phyloP scores from a whole-genome alignment of 2,888 invertebrate genomes.

The Girardia tigrina region DNA sequence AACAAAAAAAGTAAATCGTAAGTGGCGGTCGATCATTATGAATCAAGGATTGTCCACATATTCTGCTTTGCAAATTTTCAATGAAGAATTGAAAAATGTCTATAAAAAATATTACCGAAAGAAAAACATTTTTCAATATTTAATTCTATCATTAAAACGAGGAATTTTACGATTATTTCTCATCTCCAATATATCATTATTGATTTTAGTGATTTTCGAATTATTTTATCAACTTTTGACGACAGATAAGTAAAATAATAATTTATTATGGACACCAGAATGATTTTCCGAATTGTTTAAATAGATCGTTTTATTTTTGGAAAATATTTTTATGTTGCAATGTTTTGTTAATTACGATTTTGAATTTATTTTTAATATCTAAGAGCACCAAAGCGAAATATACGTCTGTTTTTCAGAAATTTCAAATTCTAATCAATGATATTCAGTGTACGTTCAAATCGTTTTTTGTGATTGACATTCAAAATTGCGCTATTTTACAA shows the following conservation, averaged over 20 bases:
- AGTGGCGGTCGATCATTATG: too few species aligned
- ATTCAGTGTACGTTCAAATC: background rate
- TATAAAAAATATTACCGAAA: background rate
- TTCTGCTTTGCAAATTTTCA: background rate
- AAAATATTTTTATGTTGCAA: background rate
- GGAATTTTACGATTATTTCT: background rate
- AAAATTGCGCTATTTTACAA: too few species aligned
- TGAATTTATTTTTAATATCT: background rate
- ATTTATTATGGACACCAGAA: background rate
- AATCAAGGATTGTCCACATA: background rate
- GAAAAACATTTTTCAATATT: background rate
- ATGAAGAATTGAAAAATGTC: background rate
- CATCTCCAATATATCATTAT: background rate
- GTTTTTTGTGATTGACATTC: too few species aligned
- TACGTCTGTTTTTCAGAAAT: background rate
- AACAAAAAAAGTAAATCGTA: too few species aligned
- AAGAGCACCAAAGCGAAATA: background rate
- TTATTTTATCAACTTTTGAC: conserved; percentile 5
- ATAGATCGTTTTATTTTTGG: conserved; percentile 17
- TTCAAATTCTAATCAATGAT: background rate
- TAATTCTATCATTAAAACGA: background rate
- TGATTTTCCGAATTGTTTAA: background rate
- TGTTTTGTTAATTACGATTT: background rate
- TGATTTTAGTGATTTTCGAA: background rate
- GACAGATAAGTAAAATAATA: background rate